phyloP scores from a whole-genome alignment of 2,888 invertebrate genomes.

The Apamea monoglypha region DNA sequence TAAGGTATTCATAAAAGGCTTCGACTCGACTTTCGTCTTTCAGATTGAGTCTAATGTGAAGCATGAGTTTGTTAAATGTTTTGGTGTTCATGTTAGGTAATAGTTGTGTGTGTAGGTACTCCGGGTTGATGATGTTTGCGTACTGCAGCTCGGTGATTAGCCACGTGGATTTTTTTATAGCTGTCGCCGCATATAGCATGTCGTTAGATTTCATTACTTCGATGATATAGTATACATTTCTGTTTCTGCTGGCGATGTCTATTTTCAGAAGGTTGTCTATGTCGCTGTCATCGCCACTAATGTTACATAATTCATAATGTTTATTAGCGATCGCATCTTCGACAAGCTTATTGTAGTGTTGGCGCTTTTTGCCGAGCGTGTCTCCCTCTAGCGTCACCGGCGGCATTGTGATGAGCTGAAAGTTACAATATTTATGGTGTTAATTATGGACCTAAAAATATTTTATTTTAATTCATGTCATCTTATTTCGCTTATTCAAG shows the following conservation, averaged over 20 bases:
- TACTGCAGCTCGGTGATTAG: constrained; percentile 79
- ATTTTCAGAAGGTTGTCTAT: constrained; percentile 79
- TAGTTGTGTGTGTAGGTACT: constrained; percentile 75
- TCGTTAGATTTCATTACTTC: constrained; percentile 78
- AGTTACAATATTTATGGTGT: neutral
- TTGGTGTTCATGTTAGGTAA: constrained; percentile 79
- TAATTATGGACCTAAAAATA: neutral
- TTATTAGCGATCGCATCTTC: constrained; percentile 61
- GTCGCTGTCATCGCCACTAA: constrained; percentile 72
- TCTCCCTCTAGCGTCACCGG: constrained; percentile 56
- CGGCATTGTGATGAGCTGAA: constrained; percentile 67
- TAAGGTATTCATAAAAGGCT: constrained; percentile 73
- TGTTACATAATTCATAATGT: constrained; percentile 51
- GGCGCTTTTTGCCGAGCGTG: constrained; percentile 76
- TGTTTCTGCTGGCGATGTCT: constrained; percentile 75
- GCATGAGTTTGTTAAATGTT: constrained; percentile 78
- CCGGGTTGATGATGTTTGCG: constrained; percentile 80
- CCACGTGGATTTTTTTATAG: constrained; percentile 80
- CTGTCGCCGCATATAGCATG: constrained; percentile 80
- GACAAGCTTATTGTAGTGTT: constrained; percentile 74
- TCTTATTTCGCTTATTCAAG: neutral
- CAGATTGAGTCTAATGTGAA: constrained; percentile 78
- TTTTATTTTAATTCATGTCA: neutral
- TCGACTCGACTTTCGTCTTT: constrained; percentile 79
- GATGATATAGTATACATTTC: constrained; percentile 76